Evolutionary conservation across 1,140 invertebrate genomes (phyloP), one percentile per base, ranked within the genome.

Genomic region (Pemphigus obesinymphae): DNA sequence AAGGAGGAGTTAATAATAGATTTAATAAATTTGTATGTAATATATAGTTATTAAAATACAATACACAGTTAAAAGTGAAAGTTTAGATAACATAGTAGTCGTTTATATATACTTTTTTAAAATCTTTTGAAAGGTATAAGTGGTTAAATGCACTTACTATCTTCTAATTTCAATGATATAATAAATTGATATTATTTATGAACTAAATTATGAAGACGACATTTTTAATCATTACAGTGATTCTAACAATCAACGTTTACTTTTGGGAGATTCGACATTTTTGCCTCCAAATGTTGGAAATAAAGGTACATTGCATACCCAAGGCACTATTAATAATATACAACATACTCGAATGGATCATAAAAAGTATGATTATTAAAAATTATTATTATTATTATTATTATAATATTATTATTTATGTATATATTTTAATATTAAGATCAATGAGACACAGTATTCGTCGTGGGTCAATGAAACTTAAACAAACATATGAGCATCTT

Each of bases 401-500:
- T 40, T 34, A 34, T 66, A n/a, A n/a, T 80, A 20, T 50, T 31
- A 23, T 66, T 23, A 53, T 53, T 31, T 13, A 50, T n/a, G 8
- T 34, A 61, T 40, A 20, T 37, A 61, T 61, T 63, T 83, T 26
- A 15, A 63, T 80, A 55, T 91, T 89, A 61, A 91, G 94, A 83
- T 96, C 94, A 4, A 94, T 96, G 84, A 89, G 94, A 82, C 89
- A 94, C 83, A 95, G 94, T 85, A 93, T 96, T 72, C 90, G 94
- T 81, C 94, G 94, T 85, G 94, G 95, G 68, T 96, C 95, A 7
- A 94, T 97, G 68, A 97, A 97, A 87, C 87, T 97, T 81, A 96
- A 96, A 87, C 95, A 96, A 87, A 96, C 95, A 13, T 96, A 96
- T 85, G 95, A 96, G 86, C 94, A 97, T 87, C 88, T 97, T 6